Evolutionary conservation across 2,113 vertebrate species (phyloP).

Genomic region (Alectura lathami): DNA sequence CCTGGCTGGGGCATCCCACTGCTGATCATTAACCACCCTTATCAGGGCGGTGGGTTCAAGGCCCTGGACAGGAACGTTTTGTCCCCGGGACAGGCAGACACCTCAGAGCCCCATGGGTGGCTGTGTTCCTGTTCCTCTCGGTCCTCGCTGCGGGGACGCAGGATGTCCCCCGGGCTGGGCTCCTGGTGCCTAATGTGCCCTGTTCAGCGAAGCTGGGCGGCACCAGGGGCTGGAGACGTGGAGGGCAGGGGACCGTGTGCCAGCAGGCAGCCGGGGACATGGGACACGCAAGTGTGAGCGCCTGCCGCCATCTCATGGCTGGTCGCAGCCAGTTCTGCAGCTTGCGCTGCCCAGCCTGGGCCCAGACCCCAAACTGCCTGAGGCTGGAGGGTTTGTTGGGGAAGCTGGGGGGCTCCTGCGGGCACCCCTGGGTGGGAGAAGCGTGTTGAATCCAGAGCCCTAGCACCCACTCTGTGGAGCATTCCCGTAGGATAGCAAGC

Average conservation of each 20-base stretch:
- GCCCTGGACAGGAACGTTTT: not conserved
- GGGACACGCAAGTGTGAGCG: not conserved
- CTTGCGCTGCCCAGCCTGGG: accelerated
- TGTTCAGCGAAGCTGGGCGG: too few species aligned
- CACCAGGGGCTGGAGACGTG: too few species aligned
- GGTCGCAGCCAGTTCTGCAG: not conserved
- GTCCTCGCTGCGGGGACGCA: accelerated
- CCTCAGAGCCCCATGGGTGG: not conserved
- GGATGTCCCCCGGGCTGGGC: not conserved
- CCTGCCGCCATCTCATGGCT: conserved; percentile 63
- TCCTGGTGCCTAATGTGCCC: not conserved
- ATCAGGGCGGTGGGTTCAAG: not conserved
- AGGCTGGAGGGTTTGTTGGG: not conserved
- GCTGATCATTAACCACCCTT: conserved; percentile 17
- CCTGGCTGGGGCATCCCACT: not conserved
- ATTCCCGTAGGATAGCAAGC: not conserved
- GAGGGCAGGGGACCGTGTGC: accelerated
- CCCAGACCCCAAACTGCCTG: not conserved
- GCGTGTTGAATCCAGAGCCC: not conserved
- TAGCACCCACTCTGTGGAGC: too few species aligned
- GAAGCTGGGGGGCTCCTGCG: not conserved
- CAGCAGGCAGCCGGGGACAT: not conserved
- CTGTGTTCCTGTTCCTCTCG: not conserved
- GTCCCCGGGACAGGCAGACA: not conserved
- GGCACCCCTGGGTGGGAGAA: not conserved